Percentiles rank a stretch among this genome's conserved stretches.
phyloP scores from a whole-genome alignment of 2,888 invertebrate genomes.

The Thera britannica region DNA sequence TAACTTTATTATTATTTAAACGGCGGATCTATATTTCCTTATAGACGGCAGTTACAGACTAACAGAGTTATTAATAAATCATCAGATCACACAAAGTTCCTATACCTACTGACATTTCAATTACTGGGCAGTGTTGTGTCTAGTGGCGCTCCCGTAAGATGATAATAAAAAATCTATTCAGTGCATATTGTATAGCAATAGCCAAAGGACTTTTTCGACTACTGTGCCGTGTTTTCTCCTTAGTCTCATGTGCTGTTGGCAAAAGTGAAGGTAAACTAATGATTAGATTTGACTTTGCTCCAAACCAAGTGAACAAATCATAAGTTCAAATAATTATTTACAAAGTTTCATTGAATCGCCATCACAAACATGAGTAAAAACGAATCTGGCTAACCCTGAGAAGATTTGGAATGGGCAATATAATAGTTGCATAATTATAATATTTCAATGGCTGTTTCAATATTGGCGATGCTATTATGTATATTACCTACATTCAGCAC shows the following conservation, averaged over 20 bases:
- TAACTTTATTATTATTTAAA: neutral
- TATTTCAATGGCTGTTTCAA: slow-evolving; percentile 29
- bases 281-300: neutral
- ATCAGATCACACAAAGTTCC: neutral
- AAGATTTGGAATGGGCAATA: slow-evolving; percentile 4
- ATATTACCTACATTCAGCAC: neutral
- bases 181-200: no score
- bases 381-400: slow-evolving; percentile 16
- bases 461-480: slow-evolving; percentile 54
- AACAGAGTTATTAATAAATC: neutral
- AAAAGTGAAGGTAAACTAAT: no score
- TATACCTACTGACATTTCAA: no score
- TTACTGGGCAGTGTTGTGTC: no score
- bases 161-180: no score
- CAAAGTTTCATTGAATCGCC: neutral
- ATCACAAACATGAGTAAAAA: slow-evolving; percentile 7
- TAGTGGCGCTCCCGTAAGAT: no score
- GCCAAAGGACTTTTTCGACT: no score
- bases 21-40: neutral
- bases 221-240: no score
- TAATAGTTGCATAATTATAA: slow-evolving; percentile 1
- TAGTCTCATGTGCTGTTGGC: no score
- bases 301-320: neutral
- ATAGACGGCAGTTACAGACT: neutral
- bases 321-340: neutral